phyloP scores from a whole-genome alignment of 2,113 vertebrate species.

The Carlito syrichta region DNA sequence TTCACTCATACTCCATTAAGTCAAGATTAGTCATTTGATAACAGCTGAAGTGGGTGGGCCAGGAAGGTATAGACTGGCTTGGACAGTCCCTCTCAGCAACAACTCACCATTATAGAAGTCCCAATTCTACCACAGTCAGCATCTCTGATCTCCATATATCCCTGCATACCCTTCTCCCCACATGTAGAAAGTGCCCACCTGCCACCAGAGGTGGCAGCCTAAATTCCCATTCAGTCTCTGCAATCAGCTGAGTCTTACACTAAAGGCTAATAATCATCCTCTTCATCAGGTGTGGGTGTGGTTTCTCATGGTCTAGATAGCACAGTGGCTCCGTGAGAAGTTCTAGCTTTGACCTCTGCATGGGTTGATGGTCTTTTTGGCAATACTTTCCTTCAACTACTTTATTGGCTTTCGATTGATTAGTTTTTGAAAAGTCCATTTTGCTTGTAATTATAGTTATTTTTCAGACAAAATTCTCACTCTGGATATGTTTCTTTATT shows the following conservation, averaged over 20 bases:
- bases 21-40: not conserved
- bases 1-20: not conserved
- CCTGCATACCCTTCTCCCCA: not conserved
- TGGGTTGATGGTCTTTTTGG: not conserved
- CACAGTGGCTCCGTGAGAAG: no score
- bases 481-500: not conserved
- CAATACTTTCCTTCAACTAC: not conserved
- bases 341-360: not conserved
- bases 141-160: not conserved
- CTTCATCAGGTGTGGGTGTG: not conserved
- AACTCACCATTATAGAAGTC: not conserved
- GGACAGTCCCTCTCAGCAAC: not conserved
- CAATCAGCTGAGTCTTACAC: not conserved
- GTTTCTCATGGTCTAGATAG: not conserved
- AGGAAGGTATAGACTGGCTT: not conserved
- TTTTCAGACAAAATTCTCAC: constrained; percentile 3
- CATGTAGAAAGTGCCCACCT: not conserved
- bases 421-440: not conserved
- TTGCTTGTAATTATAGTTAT: not conserved
- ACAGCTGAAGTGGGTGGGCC: not conserved
- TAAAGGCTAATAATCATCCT: not conserved
- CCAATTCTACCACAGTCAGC: not conserved
- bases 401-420: not conserved
- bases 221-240: not conserved
- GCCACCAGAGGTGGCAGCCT: not conserved